Base-by-base conservation (phyloP, 2,888 invertebrate species). In the Malacosoma neustria region DNA sequence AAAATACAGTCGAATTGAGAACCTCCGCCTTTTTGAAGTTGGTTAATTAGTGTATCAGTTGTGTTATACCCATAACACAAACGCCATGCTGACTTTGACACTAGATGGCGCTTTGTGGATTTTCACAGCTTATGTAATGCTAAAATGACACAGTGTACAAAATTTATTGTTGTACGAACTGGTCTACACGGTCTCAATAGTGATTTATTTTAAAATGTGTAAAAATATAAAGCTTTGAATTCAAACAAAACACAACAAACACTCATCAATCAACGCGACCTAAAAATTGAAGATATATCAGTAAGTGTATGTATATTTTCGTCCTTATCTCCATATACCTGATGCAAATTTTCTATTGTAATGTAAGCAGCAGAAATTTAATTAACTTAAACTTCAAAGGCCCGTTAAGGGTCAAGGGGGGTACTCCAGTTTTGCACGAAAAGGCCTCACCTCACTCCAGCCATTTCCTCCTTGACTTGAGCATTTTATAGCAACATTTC, bases 331-430 rank as follows among this genome's bases (percentile, higher is more conserved):
- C 49, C 22, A 54, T 58, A 54, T 61, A 61, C 53, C 54, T 56
- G 57, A 70, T 69, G 65, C 65, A 65, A 73, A 72, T 72, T 65
- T 22, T 67, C 58, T 61, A 72, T 73, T 73, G 63, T 75, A 71
- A 73, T 73, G 57, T 72, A 69, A 71, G 63, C 69, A 72, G 57
- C 57, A 66, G 68, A 77, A 72, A 76, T 79, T 80, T 76, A 79
- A 80, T 79, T 80, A 80, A 75, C 66, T 66, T 64, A 57, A 60
- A 62, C 71, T 73, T 74, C 67, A 76, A 77, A 76, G 70, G 63
- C 47, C 55, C 54, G 60, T 61, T 61, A 54, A 63, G 65, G 75
- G 74, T 71, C 75, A 74, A 59, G 49, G 39, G 41, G 53, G 69
- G 68, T 64, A 71, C 70, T 68, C 62, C 52, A 54, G 60, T 63